These are phyloP conservation scores for Zootermopsis nevadensis DNA, from an alignment of 2,888 invertebrate species.

Conservation along the genomic window DNA sequence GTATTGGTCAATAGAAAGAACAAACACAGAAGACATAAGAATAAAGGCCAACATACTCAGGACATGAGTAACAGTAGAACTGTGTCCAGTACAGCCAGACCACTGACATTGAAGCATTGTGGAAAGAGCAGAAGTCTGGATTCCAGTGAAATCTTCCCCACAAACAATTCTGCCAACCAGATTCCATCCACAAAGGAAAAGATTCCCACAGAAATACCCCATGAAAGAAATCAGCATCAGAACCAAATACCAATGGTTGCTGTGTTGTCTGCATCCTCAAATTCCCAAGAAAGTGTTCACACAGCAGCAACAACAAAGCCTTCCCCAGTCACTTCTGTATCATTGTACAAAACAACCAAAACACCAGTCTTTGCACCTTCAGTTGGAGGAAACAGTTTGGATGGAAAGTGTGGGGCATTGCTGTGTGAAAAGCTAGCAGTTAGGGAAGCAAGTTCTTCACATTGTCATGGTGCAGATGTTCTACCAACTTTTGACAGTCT, in stretches of 20 bases:
- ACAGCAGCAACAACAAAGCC: not conserved
- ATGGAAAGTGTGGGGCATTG: not conserved
- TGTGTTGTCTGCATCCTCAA: not conserved
- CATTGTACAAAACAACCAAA: not conserved
- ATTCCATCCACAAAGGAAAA: slow-evolving; percentile 25
- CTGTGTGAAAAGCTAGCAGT: not conserved
- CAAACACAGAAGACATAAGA: slow-evolving; percentile 60
- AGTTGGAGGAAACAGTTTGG: not conserved
- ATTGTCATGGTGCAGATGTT: not conserved
- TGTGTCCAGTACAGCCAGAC: slow-evolving; percentile 29
- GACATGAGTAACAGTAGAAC: slow-evolving; percentile 7
- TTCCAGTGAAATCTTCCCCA: slow-evolving; percentile 81
- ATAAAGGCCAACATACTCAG: slow-evolving; percentile 48
- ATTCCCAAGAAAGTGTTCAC: not conserved
- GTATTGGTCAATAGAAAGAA: slow-evolving; percentile 76
- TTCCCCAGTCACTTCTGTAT: not conserved
- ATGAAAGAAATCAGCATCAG: not conserved
- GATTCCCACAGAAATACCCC: not conserved
- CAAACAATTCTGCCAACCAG: not conserved
- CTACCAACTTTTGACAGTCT: slow-evolving; percentile 8
- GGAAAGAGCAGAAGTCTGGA: slow-evolving; percentile 88
- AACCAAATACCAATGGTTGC: slow-evolving; percentile 2
- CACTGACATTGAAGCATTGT: slow-evolving; percentile 69
- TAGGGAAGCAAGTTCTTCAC: not conserved
- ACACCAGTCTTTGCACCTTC: not conserved